phyloP scores from a whole-genome alignment of 2,113 vertebrate species.

The Felis catus region DNA sequence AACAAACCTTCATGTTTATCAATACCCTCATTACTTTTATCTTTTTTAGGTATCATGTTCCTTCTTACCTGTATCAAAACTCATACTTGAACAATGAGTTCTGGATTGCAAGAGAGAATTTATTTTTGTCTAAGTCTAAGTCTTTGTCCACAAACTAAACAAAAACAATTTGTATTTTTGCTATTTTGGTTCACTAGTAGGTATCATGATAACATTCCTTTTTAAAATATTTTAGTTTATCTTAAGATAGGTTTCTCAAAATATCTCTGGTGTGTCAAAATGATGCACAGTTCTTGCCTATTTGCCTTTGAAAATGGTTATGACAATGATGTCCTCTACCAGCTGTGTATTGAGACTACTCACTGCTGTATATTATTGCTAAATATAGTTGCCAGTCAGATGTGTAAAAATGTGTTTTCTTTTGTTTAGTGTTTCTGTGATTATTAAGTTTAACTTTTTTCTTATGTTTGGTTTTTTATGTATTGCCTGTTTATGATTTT shows the following conservation, averaged over 20 bases:
- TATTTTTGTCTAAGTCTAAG: neutral
- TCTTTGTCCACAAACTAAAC: neutral
- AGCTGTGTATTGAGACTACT: neutral
- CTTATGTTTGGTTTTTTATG: slow-evolving; percentile 9
- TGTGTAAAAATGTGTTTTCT: neutral
- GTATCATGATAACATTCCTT: neutral
- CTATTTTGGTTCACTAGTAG: neutral
- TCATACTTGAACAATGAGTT: neutral
- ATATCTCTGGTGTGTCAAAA: neutral
- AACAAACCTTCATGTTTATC: neutral
- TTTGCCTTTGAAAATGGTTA: neutral
- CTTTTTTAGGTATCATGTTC: neutral
- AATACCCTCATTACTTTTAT: neutral
- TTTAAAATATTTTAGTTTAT: neutral
- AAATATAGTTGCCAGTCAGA: neutral
- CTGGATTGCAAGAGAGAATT: neutral
- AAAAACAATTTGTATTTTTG: neutral
- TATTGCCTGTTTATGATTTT: neutral
- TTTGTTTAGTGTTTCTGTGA: neutral
- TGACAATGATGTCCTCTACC: neutral
- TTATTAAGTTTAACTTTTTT: neutral
- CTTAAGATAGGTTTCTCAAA: neutral
- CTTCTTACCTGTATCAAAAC: neutral
- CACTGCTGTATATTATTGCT: neutral
- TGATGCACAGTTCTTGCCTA: neutral